Conservation (phyloP, 2,113 vertebrate genomes). For the Ailuropoda melanoleuca region DNA sequence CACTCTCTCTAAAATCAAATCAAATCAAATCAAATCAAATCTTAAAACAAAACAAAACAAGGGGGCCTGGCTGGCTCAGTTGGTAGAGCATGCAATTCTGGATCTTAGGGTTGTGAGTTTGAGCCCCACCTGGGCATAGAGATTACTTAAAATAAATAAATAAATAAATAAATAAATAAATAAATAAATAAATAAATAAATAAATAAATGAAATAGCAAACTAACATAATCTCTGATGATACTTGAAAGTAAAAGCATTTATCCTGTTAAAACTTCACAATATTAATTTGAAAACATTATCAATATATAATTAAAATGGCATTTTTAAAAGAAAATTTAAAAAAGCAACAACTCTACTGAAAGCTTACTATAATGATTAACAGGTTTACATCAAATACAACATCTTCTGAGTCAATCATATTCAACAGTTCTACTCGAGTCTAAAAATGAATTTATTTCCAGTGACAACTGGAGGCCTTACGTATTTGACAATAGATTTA, state of each 20-base stretch:
- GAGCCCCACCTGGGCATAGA: not conserved
- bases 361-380: not conserved
- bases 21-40: not conserved
- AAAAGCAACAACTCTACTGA: not conserved
- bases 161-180: not conserved
- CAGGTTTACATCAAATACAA: slow-evolving; percentile 31
- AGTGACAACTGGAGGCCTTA: not conserved
- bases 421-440: not conserved
- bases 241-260: not conserved
- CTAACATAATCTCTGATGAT: not conserved
- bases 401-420: not conserved
- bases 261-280: not conserved
- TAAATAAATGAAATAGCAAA: not conserved
- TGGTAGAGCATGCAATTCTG: not conserved
- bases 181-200: not conserved
- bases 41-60: not conserved
- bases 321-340: not conserved
- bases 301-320: not conserved
- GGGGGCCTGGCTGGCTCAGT: not conserved
- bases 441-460: slow-evolving; percentile 24
- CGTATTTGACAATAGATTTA: not conserved
- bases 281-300: not conserved
- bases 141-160: not conserved
- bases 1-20: not conserved
- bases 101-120: not conserved